These are phyloP conservation scores for Ornithorhynchus anatinus DNA, from an alignment of 2,113 vertebrate species.

Conservation along the genomic window DNA sequence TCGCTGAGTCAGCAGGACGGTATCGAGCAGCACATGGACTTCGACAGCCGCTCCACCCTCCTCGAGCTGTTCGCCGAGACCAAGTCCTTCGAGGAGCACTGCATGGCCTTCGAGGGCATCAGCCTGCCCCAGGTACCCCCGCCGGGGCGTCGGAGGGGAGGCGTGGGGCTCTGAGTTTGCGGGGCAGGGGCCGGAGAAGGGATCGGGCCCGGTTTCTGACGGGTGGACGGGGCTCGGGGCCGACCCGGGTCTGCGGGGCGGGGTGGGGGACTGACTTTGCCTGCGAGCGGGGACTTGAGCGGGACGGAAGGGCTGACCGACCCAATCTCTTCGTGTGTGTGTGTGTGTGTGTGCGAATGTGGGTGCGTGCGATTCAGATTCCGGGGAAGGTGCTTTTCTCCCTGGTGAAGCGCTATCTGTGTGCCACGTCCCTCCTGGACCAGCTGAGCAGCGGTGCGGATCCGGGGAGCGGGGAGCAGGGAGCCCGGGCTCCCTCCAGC, in stretches of 20 bases:
- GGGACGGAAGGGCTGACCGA: too few species aligned
- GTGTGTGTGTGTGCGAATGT: too few species aligned
- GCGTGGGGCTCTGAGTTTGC: too few species aligned
- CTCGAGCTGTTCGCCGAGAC: slow-evolving; percentile 95
- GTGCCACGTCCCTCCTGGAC: slow-evolving; percentile 91
- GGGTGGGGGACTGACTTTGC: not conserved
- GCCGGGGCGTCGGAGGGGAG: not conserved
- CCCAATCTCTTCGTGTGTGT: too few species aligned
- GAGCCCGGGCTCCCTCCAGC: too few species aligned
- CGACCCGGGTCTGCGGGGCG: not conserved
- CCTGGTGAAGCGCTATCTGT: slow-evolving; percentile 90
- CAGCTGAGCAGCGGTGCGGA: slow-evolving; percentile 78
- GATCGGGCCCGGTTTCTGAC: too few species aligned
- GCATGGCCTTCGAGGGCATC: slow-evolving; percentile 91
- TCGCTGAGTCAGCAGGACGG: slow-evolving; percentile 94
- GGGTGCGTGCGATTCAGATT: slow-evolving; percentile 76
- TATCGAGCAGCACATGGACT: slow-evolving; percentile 94
- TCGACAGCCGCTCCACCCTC: slow-evolving; percentile 92
- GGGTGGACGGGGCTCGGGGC: not conserved
- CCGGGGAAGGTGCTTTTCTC: slow-evolving; percentile 93
- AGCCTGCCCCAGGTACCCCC: slow-evolving; percentile 86
- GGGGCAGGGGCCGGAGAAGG: too few species aligned
- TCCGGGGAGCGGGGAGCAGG: slow-evolving; percentile 61
- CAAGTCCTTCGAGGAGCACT: slow-evolving; percentile 86
- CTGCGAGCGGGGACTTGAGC: too few species aligned